Percentiles rank a stretch among this genome's conserved stretches.
Evolutionary conservation across 2,888 invertebrate genomes (phyloP).

Genomic region (Eustalomyia histrio): DNA sequence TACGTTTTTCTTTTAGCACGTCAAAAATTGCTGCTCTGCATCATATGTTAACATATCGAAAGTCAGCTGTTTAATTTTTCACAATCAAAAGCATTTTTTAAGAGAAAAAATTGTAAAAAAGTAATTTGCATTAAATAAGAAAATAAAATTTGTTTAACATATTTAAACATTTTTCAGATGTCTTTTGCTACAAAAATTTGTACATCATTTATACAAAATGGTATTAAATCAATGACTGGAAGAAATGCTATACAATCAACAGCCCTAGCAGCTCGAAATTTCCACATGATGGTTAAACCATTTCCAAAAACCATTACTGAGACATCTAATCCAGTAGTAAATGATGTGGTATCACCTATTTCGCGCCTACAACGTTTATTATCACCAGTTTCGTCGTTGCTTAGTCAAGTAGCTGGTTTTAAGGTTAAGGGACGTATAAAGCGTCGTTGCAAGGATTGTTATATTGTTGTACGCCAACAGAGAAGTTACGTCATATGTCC

Average conservation of each 20-base stretch:
- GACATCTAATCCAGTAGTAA: constrained; percentile 38
- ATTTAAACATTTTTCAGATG: constrained; percentile 70
- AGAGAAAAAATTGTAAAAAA: not conserved
- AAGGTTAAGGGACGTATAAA: constrained; percentile 86
- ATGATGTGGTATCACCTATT: constrained; percentile 26
- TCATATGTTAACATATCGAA: too few species aligned
- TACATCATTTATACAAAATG: constrained; percentile 54
- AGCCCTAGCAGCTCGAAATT: constrained; percentile 67
- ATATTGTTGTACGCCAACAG: constrained; percentile 84
- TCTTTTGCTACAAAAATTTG: constrained; percentile 68
- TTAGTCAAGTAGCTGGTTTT: constrained; percentile 82
- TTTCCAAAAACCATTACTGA: constrained; percentile 45
- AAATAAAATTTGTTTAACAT: not conserved
- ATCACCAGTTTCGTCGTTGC: constrained; percentile 71
- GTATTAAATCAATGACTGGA: constrained; percentile 45
- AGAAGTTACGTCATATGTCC: constrained; percentile 87
- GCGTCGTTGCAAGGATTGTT: constrained; percentile 89
- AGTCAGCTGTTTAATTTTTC: not conserved
- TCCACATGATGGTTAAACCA: constrained; percentile 71
- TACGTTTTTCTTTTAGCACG: too few species aligned
- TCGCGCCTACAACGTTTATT: constrained; percentile 67
- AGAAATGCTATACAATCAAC: constrained; percentile 15
- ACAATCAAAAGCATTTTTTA: not conserved
- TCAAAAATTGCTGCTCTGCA: too few species aligned
- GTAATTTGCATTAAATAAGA: constrained; percentile 9